phyloP scores from a whole-genome alignment of 2,888 invertebrate species.

The Lampropteryx suffumata region DNA sequence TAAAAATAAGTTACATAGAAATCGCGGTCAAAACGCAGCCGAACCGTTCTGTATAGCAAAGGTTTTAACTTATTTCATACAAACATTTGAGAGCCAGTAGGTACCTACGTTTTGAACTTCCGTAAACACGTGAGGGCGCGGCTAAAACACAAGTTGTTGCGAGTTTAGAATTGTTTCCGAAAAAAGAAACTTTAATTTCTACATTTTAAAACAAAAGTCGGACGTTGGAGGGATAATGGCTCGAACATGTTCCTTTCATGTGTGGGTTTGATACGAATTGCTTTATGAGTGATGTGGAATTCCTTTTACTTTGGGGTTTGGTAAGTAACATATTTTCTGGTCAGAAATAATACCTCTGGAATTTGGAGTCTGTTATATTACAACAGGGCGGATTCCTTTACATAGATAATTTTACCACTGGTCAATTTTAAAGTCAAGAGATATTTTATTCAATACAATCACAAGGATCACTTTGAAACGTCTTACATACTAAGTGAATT shows the following conservation, averaged over 20 bases:
- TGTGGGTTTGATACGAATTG: conserved; percentile 32
- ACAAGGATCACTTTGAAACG: too few relatives aligned
- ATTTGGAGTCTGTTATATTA: background rate
- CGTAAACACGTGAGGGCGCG: conserved; percentile 75
- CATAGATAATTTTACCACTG: too few relatives aligned
- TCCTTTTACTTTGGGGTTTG: conserved; percentile 14
- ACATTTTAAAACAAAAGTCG: conserved; percentile 79
- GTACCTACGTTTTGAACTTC: conserved; percentile 78
- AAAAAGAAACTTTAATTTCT: conserved; percentile 80
- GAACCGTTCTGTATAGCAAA: conserved; percentile 47
- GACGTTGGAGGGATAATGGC: conserved; percentile 67
- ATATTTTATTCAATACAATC: too few relatives aligned
- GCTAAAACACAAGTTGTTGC: conserved; percentile 79
- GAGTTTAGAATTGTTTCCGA: conserved; percentile 77
- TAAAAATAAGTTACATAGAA: background rate
- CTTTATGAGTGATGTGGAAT: conserved; percentile 28
- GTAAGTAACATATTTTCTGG: conserved; percentile 8
- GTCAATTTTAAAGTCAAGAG: too few relatives aligned
- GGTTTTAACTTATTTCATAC: conserved; percentile 70
- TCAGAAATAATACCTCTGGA: conserved; percentile 1
- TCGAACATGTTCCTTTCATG: conserved; percentile 58
- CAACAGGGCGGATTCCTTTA: too few relatives aligned
- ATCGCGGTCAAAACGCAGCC: background rate
- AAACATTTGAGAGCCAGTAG: too few relatives aligned
- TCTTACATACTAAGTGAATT: too few relatives aligned